phyloP scores from a whole-genome alignment of 2,113 vertebrate genomes.

The Psilopsiagon aurifrons region DNA sequence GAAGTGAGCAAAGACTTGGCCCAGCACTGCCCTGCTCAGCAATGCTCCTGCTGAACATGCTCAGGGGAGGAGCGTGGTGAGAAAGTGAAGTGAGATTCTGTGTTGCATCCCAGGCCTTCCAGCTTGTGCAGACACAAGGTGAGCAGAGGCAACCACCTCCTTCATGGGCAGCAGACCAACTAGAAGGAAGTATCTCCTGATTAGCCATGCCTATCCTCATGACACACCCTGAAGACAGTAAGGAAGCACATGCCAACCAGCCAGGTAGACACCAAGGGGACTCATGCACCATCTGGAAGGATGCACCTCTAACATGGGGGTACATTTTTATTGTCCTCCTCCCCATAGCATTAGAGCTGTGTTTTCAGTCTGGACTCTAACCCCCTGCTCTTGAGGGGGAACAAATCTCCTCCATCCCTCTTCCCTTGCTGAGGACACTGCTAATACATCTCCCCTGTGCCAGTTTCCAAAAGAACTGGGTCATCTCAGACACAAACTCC shows the following conservation, averaged over 20 bases:
- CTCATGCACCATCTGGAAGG: rapidly evolving
- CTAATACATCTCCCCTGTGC: background rate
- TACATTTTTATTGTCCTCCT: background rate
- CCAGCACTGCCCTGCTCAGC: background rate
- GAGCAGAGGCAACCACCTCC: background rate
- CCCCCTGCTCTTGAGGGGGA: background rate
- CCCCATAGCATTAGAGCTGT: background rate
- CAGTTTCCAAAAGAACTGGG: background rate
- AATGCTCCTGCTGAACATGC: background rate
- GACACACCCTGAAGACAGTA: background rate
- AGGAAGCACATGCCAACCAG: background rate
- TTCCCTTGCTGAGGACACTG: background rate
- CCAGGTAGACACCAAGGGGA: background rate
- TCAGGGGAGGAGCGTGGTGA: background rate
- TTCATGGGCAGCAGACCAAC: background rate
- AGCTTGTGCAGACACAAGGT: background rate
- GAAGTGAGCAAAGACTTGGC: rapidly evolving
- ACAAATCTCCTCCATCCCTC: rapidly evolving
- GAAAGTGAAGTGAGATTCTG: rapidly evolving
- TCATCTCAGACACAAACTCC: background rate
- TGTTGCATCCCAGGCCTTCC: background rate
- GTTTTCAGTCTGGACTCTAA: background rate
- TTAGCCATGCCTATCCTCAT: rapidly evolving
- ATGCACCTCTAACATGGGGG: background rate
- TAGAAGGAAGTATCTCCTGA: background rate